Evolutionary conservation across 2,888 invertebrate species (phyloP), one percentile per base, ranked within the genome.

Genomic region (Girardia tigrina): DNA sequence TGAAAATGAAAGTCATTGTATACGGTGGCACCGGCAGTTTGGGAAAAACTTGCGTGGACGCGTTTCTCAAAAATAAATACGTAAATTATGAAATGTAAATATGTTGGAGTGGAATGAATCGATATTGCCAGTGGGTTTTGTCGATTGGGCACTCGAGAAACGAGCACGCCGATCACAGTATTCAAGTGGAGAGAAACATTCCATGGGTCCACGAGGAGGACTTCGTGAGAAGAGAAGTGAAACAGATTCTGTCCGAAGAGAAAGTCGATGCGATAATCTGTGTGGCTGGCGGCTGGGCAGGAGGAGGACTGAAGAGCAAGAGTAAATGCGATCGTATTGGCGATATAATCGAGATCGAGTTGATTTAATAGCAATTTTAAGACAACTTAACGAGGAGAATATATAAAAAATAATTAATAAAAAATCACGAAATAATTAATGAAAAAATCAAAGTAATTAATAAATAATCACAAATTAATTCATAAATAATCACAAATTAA

Each of bases 251-350:
- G 42, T 88, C 88, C 1, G 82, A 80, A 80, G 87, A 90, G 76
- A 92, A 94, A 86, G 85, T 97, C 80, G 94, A 94, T 86, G 95
- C 92, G 29, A 89, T 98, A 71, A 90, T 98, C 80, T 97, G 97
- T 85, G 97, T 99, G 23, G 98, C 98, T 78, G 97, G 97, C 71
- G 97, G 97, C 73, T 97, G 95, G 95, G 93, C 94, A 42, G 87
- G 95, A 73, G 97, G 95, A 28, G 56, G 56, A 56, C n/a, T 56
- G 4, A 56, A 56, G 23, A 56, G 23, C 23, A 56, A 56, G 23
- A 56, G 56, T 56, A 16, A 36, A 36, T n/a, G n/a, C n/a, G n/a
- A n/a, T n/a, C n/a, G n/a, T n/a, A n/a, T n/a, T n/a, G n/a, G n/a
- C n/a, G n/a, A n/a, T n/a, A n/a, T n/a, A n/a, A n/a, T n/a, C n/a